These are phyloP conservation scores for Holacanthella duospinosa DNA, from an alignment of 2,888 invertebrate genomes.

Conservation along the genomic window DNA sequence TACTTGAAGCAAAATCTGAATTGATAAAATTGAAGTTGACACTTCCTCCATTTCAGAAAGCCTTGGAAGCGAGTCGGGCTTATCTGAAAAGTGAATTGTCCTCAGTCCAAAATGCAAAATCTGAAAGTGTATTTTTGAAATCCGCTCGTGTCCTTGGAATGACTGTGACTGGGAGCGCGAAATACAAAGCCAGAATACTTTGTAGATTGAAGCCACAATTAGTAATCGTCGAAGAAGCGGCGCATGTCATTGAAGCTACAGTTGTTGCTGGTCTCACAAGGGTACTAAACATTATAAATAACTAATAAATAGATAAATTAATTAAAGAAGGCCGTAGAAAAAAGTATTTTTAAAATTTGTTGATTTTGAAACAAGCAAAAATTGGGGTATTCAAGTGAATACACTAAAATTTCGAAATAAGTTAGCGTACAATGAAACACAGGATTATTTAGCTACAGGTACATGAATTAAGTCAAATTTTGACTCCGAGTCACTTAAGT, in stretches of 20 bases:
- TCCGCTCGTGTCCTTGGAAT: conserved; percentile 2
- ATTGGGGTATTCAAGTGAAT: too few species aligned
- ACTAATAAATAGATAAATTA: too few species aligned
- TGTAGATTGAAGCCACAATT: not conserved
- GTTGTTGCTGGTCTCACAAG: conserved; percentile 65
- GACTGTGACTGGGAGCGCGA: not conserved
- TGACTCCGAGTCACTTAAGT: too few species aligned
- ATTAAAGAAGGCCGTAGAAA: too few species aligned
- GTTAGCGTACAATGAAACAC: too few species aligned
- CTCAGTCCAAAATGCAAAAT: not conserved
- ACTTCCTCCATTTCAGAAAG: not conserved
- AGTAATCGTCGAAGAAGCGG: conserved; percentile 71
- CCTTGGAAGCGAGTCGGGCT: not conserved
- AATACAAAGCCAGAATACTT: not conserved
- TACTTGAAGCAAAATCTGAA: not conserved
- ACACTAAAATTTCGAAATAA: too few species aligned
- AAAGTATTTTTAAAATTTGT: too few species aligned
- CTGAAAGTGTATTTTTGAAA: not conserved
- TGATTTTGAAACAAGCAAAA: too few species aligned
- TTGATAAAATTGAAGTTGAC: not conserved
- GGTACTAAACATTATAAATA: too few species aligned
- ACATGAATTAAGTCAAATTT: too few species aligned
- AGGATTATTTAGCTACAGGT: too few species aligned
- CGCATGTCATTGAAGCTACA: conserved; percentile 75
- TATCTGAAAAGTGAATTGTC: not conserved